Conservation (phyloP, 2,888 invertebrate species). For the Scotopteryx bipunctaria region DNA sequence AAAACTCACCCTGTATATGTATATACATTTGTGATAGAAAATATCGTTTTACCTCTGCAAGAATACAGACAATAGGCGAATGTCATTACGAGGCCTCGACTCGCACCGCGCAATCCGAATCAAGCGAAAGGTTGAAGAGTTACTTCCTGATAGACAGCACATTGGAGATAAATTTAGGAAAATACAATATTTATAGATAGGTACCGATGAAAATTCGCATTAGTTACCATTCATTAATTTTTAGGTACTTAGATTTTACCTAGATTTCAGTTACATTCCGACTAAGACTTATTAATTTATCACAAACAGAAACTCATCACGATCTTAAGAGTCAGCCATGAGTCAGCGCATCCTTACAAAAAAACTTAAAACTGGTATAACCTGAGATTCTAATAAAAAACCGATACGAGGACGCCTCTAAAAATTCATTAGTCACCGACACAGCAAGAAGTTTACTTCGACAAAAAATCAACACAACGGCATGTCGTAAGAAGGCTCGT, state of each 20-base stretch:
- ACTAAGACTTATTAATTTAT: no score
- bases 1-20: no score
- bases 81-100: slow-evolving; percentile 59
- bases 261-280: no score
- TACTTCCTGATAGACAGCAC: slow-evolving; percentile 18
- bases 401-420: slow-evolving; percentile 44
- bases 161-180: background rate
- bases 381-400: background rate
- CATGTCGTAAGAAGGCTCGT: slow-evolving; percentile 50
- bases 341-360: no score
- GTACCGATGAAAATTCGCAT: no score
- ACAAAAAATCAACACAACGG: slow-evolving; percentile 63
- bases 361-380: background rate
- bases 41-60: background rate
- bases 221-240: no score
- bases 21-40: slow-evolving; percentile 11
- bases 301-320: no score
- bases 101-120: slow-evolving; percentile 38
- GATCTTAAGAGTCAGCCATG: no score
- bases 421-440: slow-evolving; percentile 41
- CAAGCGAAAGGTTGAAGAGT: slow-evolving; percentile 35
- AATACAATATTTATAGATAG: background rate
- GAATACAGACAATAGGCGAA: slow-evolving; percentile 46
- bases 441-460: slow-evolving; percentile 51
- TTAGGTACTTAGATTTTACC: no score